Base-by-base conservation (phyloP, 2,797 vertebrate species). In the Catostomus latipinnis region DNA sequence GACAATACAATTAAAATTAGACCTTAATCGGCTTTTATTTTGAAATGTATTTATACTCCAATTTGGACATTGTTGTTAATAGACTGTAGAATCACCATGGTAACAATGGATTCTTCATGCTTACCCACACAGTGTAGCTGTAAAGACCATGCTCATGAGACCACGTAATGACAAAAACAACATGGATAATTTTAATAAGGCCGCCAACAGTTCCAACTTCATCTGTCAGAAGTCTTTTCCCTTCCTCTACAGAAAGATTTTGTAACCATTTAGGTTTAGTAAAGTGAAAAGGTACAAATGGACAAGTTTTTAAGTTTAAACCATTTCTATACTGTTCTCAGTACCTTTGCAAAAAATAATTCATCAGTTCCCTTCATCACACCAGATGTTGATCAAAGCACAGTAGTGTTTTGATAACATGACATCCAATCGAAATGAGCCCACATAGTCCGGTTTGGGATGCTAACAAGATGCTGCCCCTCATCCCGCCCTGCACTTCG, bases 1-100 rank as follows among this genome's bases (percentile, higher is more conserved):
- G 46, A 49, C 22, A 58, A 49, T 73, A 77, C 2, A 34, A 34
- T 34, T 34, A 34, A 71, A 87, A 87, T 57, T 52, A 81, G 16
- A 77, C 88, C 86, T 80, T 84, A 78, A 73, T 0, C 0, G 88
- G 84, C 89, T 85, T 93, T 93, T 92, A 92, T 94, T 93, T 92
- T 91, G 86, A 93, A 92, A 91, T 76, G 46, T 85, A 63, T 90
- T 87, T 83, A 90, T 88, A 86, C 84, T 82, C 80, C 58, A 88
- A 58, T 82, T 86, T 87, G 84, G 87, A 91, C 84, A 87, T 85
- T 86, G 85, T 89, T 16, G 88, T 88, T 89, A 90, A 86, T 87
- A 90, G 82, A 87, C 34, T 88, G 76, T 88, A 84, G 82, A 10
- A 88, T 91, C 86, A 91, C 88, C 87, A 91, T 91, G 87, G 88